Percentiles rank a stretch among this genome's conserved stretches.
phyloP scores from a whole-genome alignment of 2,797 vertebrate genomes.

The Muraenolepis orangiensis region DNA sequence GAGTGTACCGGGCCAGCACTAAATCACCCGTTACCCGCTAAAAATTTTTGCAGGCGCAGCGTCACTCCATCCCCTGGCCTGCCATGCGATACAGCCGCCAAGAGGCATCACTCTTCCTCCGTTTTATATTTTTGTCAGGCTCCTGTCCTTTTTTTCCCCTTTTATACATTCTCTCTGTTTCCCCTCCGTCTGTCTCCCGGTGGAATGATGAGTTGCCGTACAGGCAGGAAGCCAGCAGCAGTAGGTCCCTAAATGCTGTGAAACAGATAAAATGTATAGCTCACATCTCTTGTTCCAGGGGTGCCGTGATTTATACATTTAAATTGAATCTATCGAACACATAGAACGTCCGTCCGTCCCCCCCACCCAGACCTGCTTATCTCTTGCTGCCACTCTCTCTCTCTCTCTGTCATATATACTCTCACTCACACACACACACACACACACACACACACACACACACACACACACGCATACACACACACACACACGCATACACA shows the following conservation, averaged over 20 bases:
- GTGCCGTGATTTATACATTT: constrained; percentile 59
- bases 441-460: no score
- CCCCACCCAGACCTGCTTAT: neutral
- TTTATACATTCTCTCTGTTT: constrained; percentile 24
- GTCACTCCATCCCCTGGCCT: no score
- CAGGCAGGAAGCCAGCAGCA: constrained; percentile 71
- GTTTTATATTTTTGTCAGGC: constrained; percentile 39
- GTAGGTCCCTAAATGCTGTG: constrained; percentile 52
- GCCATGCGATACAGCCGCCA: constrained; percentile 66
- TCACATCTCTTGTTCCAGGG: constrained; percentile 66
- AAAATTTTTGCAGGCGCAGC: no score
- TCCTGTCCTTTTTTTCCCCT: constrained; percentile 40
- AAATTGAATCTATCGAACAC: constrained; percentile 44
- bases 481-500: no score
- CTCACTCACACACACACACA: no score
- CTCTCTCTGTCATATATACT: no score
- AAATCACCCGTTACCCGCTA: no score
- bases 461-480: neutral
- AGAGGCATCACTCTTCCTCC: constrained; percentile 60
- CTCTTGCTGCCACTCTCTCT: neutral
- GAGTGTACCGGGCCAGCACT: constrained; percentile 58
- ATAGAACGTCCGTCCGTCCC: neutral
- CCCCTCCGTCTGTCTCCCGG: neutral
- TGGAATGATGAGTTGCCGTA: constrained; percentile 71
- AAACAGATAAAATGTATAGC: constrained; percentile 64